Evolutionary conservation across 1,140 invertebrate species (phyloP).

Genomic region (Ephestia elutella): DNA sequence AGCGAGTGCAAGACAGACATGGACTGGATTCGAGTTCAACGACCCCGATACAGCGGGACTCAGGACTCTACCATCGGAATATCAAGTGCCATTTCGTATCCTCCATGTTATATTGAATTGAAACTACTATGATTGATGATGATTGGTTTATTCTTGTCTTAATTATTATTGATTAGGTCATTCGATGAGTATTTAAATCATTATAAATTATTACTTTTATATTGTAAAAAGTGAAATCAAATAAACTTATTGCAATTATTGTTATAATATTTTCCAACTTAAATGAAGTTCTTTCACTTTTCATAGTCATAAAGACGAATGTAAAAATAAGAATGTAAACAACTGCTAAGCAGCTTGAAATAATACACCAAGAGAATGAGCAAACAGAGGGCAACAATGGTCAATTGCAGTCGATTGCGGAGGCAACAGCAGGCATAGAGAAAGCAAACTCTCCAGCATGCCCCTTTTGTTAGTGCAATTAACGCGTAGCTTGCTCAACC

Average conservation of each 20-base stretch:
- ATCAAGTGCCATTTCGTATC: conserved; percentile 37
- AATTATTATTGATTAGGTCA: no score
- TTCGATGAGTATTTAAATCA: no score
- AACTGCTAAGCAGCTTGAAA: no score
- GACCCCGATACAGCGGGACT: conserved; percentile 57
- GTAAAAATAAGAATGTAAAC: no score
- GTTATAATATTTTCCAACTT: no score
- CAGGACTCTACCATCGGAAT: conserved; percentile 52
- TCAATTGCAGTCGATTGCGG: neutral
- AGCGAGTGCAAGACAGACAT: conserved; percentile 61
- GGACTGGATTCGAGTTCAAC: conserved; percentile 61
- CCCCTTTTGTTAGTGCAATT: conserved; percentile 60
- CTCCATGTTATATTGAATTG: conserved; percentile 2
- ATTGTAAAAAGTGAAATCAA: no score
- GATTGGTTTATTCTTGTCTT: no score
- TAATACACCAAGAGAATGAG: neutral
- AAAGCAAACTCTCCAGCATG: conserved; percentile 17
- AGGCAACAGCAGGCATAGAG: neutral
- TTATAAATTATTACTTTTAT: no score
- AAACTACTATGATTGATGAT: no score
- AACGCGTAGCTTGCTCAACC: conserved; percentile 42
- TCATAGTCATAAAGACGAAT: no score
- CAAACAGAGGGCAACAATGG: neutral
- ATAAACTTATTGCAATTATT: no score
- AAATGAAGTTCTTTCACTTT: no score